phyloP scores from a whole-genome alignment of 2,113 vertebrate species.

The Crotalus viridis region DNA sequence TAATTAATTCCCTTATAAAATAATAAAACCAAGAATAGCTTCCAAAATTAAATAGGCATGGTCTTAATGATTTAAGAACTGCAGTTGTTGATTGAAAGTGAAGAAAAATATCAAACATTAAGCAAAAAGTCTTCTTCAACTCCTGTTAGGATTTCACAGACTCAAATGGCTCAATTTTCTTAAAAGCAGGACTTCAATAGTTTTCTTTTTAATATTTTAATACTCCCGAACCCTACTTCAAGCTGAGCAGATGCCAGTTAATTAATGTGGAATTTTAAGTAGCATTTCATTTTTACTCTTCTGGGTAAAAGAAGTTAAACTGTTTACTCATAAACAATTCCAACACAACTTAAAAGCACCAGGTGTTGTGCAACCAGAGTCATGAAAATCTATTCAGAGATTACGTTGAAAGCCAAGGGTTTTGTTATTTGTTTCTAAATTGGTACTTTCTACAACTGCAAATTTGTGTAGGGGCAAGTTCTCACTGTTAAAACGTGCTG shows the following conservation, averaged over 20 bases:
- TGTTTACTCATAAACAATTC: not conserved
- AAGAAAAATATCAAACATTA: not conserved
- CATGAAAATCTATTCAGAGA: not conserved
- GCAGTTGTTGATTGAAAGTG: not conserved
- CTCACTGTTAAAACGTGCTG: constrained; percentile 13
- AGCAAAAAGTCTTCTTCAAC: not conserved
- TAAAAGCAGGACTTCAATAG: not conserved
- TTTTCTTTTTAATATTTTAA: not conserved
- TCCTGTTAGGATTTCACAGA: not conserved
- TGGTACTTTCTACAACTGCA: not conserved
- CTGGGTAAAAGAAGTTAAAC: not conserved
- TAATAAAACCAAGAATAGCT: not conserved
- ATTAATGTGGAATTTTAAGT: not conserved
- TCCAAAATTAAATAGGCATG: not conserved
- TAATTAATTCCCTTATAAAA: not conserved
- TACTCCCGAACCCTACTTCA: not conserved
- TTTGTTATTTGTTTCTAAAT: not conserved
- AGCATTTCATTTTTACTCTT: constrained; percentile 9
- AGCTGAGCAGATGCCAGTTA: not conserved
- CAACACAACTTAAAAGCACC: not conserved
- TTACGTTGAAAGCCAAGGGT: not conserved
- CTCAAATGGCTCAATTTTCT: constrained; percentile 23
- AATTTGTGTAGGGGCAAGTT: not conserved
- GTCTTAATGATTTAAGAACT: not conserved
- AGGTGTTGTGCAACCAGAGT: not conserved